Evolutionary conservation across 2,797 vertebrate genomes (phyloP), one percentile per base, ranked within the genome.

Genomic region (Acropternis orthonyx): DNA sequence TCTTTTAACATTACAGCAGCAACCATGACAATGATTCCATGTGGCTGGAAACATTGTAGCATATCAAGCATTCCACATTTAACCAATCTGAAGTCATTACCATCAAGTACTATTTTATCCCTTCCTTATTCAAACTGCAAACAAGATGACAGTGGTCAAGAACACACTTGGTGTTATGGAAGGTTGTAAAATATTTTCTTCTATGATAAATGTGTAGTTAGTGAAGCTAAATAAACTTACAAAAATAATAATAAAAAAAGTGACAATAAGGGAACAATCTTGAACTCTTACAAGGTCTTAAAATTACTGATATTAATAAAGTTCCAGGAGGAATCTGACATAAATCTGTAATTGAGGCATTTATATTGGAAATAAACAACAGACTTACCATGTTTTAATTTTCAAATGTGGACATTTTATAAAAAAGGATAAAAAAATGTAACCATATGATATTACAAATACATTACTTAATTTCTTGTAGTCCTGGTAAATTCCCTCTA

Each of bases 31-130:
- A 76, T 58, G 58, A 93, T 78, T 88, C 23, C 46, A 28, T 51
- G 54, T 71, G 85, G 48, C 63, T 90, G 49, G 43, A 95, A 97
- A 94, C 37, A 61, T 71, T 79, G 88, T 77, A 92, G 71, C 30
- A 19, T 49, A 73, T 69, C 61, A 61, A 88, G 37, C 56, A 73
- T 73, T 75, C 13, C 34, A 16, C n/a, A 54, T 62, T 85, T 79
- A 93, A 86, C 20, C 27, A 84, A 48, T 66, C 34, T 32, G 56
- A 49, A 71, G 12, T 26, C 65, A 23, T 72, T 81, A 72, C 18
- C 37, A 48, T 67, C 54, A 74, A 51, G 3, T 54, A 84, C 27
- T 86, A 58, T 72, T 91, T 89, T 89, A 73, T 52, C 21, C 22
- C 16, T 76, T 85, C 19, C 5, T 62, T 72, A 59, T 77, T 66